Conservation (phyloP, 2,888 invertebrate species). For the Oxyscelio sp. region DNA sequence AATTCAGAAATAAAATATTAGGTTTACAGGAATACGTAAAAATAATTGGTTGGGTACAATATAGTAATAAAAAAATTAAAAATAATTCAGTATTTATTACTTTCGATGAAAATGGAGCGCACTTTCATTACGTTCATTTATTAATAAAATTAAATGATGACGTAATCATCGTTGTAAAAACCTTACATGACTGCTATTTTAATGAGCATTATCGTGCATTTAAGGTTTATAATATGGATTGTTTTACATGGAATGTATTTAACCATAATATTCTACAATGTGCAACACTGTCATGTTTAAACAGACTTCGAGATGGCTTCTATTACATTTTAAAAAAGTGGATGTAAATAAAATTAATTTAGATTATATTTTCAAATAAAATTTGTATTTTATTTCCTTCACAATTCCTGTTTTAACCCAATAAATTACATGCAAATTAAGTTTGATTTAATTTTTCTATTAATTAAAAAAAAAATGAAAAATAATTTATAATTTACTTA, state of each 20-base stretch:
- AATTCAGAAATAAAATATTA: too few relatives aligned
- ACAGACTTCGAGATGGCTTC: background rate
- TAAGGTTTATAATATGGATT: constrained; percentile 7
- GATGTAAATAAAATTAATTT: too few relatives aligned
- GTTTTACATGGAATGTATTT: background rate
- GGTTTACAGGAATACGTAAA: background rate
- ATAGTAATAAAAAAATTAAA: constrained; percentile 29
- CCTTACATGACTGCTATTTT: background rate
- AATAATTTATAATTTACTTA: too few relatives aligned
- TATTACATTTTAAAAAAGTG: too few relatives aligned
- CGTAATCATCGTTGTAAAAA: background rate
- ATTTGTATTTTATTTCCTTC: too few relatives aligned
- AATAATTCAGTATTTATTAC: constrained; percentile 11
- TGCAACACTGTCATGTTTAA: background rate
- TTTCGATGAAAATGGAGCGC: constrained; percentile 17
- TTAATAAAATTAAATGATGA: constrained; percentile 1
- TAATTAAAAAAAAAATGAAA: too few relatives aligned
- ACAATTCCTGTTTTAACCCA: too few relatives aligned
- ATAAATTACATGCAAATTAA: too few relatives aligned
- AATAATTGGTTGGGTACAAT: constrained; percentile 9
- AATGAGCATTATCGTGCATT: constrained; percentile 6
- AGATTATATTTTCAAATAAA: too few relatives aligned
- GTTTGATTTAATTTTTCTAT: too few relatives aligned
- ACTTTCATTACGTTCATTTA: constrained; percentile 18
- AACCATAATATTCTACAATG: background rate